Base-by-base conservation (phyloP, 2,888 invertebrate species). In the Drosophila picticornis region DNA sequence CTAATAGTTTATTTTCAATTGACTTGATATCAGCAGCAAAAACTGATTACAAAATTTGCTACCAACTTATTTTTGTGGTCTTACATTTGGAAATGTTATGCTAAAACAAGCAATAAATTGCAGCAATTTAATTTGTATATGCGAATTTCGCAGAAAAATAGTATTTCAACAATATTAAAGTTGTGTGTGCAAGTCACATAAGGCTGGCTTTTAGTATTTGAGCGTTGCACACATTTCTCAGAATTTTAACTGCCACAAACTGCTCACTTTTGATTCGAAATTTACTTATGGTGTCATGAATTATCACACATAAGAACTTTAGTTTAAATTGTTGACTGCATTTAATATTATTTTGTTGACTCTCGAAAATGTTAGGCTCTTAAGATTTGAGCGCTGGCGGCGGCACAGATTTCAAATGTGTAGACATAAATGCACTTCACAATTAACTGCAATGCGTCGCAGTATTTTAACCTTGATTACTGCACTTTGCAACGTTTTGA, bases 401-500 rank as follows among this genome's bases (percentile, higher is more conserved):
- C 22, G 27, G 2, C 11, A 27, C 16, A 22, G 34, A 16, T 32
- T n/a, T 64, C 6, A 52, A 53, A 31, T 31, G n/a, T 29, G 52
- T 22, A 32, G 56, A 38, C n/a, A 38, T 32, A 22, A 66, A 50
- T 32, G 38, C 67, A 55, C 25, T 36, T 53, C 29, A 22, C 5
- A 29, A 16, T 36, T 27, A n/a, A 50, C 16, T 46, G 22, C 34
- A 31, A 22, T 31, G 19, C 19, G 51, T 36, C 36, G 31, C n/a
- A 51, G 27, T 43, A 31, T 13, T 36, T 51, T 31, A 31, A 11
- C 34, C 52, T 55, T 38, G 72, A 34, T 27, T 40, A 32, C n/a
- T 72, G 50, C 29, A 71, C 72, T 73, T 73, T 73, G 64, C 32
- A 43, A 1, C 1, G 5, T 29, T 31, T 31, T 43, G 48, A 29